phyloP scores from a whole-genome alignment of 1,140 invertebrate species.

The Riptortus pedestris region DNA sequence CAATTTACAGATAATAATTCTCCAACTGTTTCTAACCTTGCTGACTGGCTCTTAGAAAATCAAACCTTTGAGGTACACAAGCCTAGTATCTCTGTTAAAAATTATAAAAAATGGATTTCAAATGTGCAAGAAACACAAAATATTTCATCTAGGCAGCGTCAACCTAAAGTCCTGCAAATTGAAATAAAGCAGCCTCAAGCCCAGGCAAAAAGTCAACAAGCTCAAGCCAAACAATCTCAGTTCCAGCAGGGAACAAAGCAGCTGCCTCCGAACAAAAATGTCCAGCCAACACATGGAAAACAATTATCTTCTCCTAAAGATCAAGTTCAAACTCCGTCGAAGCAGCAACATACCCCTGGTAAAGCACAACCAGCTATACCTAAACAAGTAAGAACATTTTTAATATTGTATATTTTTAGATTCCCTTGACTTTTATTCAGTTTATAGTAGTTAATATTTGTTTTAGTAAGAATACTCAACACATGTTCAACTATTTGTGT shows the following conservation, averaged over 20 bases:
- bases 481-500: too few species aligned
- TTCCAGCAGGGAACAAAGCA: too few species aligned
- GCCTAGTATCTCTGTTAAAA: slow-evolving; percentile 27
- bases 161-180: too few species aligned
- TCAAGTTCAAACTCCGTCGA: not conserved
- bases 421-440: too few species aligned
- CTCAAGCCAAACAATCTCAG: not conserved
- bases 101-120: slow-evolving; percentile 6
- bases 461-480: too few species aligned
- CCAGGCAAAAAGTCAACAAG: not conserved
- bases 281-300: too few species aligned
- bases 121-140: too few species aligned
- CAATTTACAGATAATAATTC: slow-evolving; percentile 48
- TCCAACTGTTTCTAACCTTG: slow-evolving; percentile 63
- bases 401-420: too few species aligned
- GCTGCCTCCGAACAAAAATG: not conserved
- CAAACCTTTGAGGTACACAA: slow-evolving; percentile 57
- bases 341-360: not conserved
- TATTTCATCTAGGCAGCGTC: too few species aligned
- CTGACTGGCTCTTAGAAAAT: slow-evolving; percentile 73
- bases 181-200: not conserved
- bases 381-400: slow-evolving; percentile 8
- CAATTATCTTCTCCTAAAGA: too few species aligned
- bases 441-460: too few species aligned
- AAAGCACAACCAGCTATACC: not conserved